phyloP scores from a whole-genome alignment of 2,888 invertebrate genomes.

The Trachelus tabidus region DNA sequence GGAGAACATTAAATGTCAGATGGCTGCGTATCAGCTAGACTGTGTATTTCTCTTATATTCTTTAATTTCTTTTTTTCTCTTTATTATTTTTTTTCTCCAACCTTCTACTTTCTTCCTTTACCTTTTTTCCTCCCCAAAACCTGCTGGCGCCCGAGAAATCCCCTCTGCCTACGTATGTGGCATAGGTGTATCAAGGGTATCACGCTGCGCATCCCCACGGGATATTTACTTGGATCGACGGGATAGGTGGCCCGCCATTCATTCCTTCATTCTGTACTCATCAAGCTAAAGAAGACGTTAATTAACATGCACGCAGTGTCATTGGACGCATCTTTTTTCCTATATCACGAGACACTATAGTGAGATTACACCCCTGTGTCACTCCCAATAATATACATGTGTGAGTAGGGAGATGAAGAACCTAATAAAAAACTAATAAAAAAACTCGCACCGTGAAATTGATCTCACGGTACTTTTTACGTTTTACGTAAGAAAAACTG shows the following conservation, averaged over 20 bases:
- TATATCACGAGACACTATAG: background rate
- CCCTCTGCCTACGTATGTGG: slow-evolving; percentile 34
- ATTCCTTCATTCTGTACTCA: background rate
- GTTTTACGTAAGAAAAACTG: background rate
- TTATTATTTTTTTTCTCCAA: background rate
- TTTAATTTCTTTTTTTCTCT: background rate
- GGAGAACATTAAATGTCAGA: slow-evolving; percentile 43
- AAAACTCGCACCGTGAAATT: background rate
- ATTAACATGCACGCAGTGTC: background rate
- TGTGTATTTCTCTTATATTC: slow-evolving; percentile 31
- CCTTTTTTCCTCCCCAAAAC: slow-evolving; percentile 30
- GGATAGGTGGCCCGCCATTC: slow-evolving; percentile 2
- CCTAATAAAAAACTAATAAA: background rate
- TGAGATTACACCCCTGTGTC: background rate
- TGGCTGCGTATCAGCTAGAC: slow-evolving; percentile 38
- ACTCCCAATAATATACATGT: background rate
- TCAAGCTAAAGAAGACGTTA: background rate
- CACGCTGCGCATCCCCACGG: slow-evolving; percentile 38
- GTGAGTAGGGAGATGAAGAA: background rate
- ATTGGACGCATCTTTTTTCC: background rate
- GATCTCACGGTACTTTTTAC: background rate
- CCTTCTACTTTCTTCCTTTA: background rate
- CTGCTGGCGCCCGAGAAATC: slow-evolving; percentile 49
- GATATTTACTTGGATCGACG: slow-evolving; percentile 23
- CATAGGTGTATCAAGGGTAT: slow-evolving; percentile 30